A percentile compares a stretch with the other conserved stretches of the same genome.
Evolutionary conservation across 2,797 vertebrate genomes (phyloP).

Genomic region (Leuciscus waleckii): DNA sequence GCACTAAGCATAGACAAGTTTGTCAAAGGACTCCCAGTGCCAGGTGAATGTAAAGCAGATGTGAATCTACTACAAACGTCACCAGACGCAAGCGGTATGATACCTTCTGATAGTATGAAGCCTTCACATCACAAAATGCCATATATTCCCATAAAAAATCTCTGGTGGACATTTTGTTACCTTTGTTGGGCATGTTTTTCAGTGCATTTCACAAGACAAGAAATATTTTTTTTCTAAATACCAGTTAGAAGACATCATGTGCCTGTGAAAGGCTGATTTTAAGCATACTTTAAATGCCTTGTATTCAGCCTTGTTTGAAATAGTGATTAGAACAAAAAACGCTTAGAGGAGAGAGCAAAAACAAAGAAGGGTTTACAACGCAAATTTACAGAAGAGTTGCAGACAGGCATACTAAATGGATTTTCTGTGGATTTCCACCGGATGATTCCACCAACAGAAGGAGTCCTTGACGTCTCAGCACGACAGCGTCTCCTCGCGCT

Average conservation of each 20-base stretch:
- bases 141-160: neutral
- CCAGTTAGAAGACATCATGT: neutral
- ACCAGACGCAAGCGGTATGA: neutral
- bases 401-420: neutral
- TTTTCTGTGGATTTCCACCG: constrained; percentile 4
- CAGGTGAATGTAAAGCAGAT: neutral
- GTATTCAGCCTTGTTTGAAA: neutral
- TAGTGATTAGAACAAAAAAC: neutral
- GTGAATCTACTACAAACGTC: neutral
- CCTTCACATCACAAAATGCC: neutral
- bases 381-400: neutral
- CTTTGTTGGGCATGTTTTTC: constrained; percentile 24
- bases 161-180: neutral
- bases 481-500: constrained; percentile 55
- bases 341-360: neutral
- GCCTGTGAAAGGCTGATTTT: neutral
- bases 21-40: neutral
- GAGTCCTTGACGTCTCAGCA: constrained; percentile 43
- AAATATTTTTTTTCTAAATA: constrained; percentile 9
- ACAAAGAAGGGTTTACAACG: neutral
- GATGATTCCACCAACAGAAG: neutral
- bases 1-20: neutral
- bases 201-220: neutral
- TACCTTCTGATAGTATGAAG: neutral
- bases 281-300: neutral